Base-by-base conservation (phyloP, 2,888 invertebrate species). In the Pachymerium ferrugineum region DNA sequence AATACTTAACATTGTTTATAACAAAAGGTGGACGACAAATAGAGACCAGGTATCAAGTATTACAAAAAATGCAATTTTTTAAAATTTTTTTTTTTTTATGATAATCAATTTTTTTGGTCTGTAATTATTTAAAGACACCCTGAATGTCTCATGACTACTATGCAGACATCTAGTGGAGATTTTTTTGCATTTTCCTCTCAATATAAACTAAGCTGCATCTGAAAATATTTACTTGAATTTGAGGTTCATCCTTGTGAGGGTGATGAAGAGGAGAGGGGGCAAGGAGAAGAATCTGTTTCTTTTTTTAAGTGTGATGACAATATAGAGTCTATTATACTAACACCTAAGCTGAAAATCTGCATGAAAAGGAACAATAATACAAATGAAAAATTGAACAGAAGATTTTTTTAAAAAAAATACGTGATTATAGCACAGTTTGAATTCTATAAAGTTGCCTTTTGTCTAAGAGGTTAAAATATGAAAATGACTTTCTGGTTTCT, bases 1-100 rank as follows among this genome's bases (percentile, higher is more conserved):
- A 62, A 62, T 62, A 62, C 62, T 28, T 62, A 62, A 62, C 62
- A 62, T 62, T 62, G 62, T 62, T 62, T 62, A 25, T 25, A 62
- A 62, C 62, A 62, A 62, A 62, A 62, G 62, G 62, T 62, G 62
- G 62, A 62, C 62, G 62, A 62, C 62, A 62, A 62, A 62, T 62
- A 62, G 62, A 62, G 62, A 62, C 62, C 62, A 62, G 62, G 62
- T 62, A 62, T 62, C 62, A 62, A 62, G 62, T 62, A 28, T 62
- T 62, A 62, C 62, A 62, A 62, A 62, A 62, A 62, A 62, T 62
- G 62, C 62, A 62, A 62, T 28, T 25, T 62, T 10, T 28, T 62
- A 28, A 38, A 38, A 38, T 16, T 3, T 54, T 62, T 62, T 28
- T 28, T 28, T 25, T 62, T 54, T 54, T 54, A 22, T 54, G 19